A percentile compares a stretch with the other conserved stretches of the same genome.
phyloP scores from a whole-genome alignment of 2,888 invertebrate species.

The Argyresthia goedartella region DNA sequence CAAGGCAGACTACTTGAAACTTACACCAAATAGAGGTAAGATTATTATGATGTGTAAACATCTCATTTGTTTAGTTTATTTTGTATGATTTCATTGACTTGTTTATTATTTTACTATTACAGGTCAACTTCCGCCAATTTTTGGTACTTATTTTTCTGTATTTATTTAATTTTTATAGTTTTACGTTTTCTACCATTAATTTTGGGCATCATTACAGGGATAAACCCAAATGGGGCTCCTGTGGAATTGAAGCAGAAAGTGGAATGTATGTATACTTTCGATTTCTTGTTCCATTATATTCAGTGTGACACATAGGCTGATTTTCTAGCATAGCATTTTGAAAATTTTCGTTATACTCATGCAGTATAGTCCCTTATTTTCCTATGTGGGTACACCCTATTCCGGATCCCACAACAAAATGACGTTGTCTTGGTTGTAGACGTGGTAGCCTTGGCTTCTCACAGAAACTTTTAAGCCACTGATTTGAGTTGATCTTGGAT shows the following conservation, averaged over 20 bases:
- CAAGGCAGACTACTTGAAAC: slow-evolving; percentile 54
- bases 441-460: too few relatives aligned
- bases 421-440: too few relatives aligned
- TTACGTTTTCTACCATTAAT: not conserved
- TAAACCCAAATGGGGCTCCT: not conserved
- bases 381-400: too few relatives aligned
- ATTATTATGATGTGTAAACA: too few relatives aligned
- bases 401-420: too few relatives aligned
- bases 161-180: slow-evolving; percentile 6
- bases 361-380: too few relatives aligned
- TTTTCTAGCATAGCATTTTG: too few relatives aligned
- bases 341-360: too few relatives aligned
- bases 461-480: too few relatives aligned
- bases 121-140: slow-evolving; percentile 7
- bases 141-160: slow-evolving; percentile 5
- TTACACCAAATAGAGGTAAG: slow-evolving; percentile 57
- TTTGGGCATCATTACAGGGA: slow-evolving; percentile 4
- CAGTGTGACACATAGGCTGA: too few relatives aligned
- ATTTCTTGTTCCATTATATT: too few relatives aligned
- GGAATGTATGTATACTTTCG: slow-evolving; percentile 8
- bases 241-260: slow-evolving; percentile 8
- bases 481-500: too few relatives aligned
- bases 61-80: slow-evolving; percentile 5
- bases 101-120: slow-evolving; percentile 4
- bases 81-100: not conserved